A percentile compares a stretch with the other conserved stretches of the same genome.
phyloP scores from a whole-genome alignment of 2,888 invertebrate genomes.

The Eupithecia abbreviata region DNA sequence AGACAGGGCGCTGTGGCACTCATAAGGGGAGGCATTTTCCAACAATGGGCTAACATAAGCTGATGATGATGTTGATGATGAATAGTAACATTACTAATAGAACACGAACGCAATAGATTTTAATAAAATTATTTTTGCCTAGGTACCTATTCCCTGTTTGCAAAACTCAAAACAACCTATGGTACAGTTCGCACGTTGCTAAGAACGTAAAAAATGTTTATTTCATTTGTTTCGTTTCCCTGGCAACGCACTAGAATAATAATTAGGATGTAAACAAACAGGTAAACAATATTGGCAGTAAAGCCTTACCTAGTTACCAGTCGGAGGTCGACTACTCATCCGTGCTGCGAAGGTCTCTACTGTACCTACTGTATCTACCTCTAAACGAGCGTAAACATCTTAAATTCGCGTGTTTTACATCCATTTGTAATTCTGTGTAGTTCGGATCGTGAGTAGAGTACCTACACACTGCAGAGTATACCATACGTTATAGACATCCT shows the following conservation, averaged over 20 bases:
- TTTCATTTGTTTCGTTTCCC: not conserved
- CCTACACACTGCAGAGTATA: too few species aligned
- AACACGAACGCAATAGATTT: too few species aligned
- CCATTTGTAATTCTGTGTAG: not conserved
- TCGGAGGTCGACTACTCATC: not conserved
- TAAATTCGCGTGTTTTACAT: not conserved
- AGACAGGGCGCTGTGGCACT: too few species aligned
- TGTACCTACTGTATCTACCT: not conserved
- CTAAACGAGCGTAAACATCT: not conserved
- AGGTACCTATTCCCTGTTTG: too few species aligned
- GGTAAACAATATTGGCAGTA: not conserved
- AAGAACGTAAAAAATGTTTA: not conserved
- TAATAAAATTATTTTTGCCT: too few species aligned
- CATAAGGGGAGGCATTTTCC: too few species aligned
- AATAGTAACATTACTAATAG: too few species aligned
- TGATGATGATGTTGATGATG: too few species aligned
- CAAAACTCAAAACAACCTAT: not conserved
- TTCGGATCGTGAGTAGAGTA: too few species aligned
- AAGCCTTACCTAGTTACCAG: not conserved
- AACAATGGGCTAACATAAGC: too few species aligned
- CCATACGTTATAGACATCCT: too few species aligned
- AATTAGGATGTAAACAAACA: slow-evolving; percentile 4
- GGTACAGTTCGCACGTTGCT: not conserved
- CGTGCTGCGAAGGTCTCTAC: not conserved
- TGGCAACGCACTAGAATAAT: not conserved